phyloP scores from a whole-genome alignment of 2,888 invertebrate species.

The Scaptomyza tumidula region DNA sequence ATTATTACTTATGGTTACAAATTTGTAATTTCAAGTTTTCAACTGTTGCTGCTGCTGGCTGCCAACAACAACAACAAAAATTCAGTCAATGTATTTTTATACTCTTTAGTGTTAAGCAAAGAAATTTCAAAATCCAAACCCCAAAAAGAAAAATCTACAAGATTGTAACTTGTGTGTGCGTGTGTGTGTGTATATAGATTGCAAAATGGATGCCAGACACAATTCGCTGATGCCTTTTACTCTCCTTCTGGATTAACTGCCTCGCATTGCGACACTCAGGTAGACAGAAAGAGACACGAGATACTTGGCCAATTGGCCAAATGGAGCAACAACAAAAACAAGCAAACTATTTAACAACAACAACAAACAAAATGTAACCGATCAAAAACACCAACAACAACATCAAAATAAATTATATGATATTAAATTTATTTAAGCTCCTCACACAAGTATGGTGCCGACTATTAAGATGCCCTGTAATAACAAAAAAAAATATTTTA shows the following conservation, averaged over 20 bases:
- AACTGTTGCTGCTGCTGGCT: conserved; percentile 35
- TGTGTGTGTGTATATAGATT: conserved; percentile 15
- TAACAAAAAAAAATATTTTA: neutral
- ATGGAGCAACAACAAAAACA: conserved; percentile 19
- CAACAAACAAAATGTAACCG: neutral
- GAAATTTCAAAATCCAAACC: too few species aligned
- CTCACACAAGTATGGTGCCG: conserved; percentile 6
- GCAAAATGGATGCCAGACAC: conserved; percentile 7
- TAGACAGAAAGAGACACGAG: conserved; percentile 1
- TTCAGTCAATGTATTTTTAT: conserved; percentile 67
- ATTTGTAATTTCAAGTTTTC: conserved; percentile 49
- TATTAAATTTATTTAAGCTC: conserved; percentile 22
- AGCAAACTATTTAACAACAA: conserved; percentile 14
- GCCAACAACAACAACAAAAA: conserved; percentile 24
- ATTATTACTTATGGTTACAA: conserved; percentile 30
- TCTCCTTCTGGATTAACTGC: conserved; percentile 29
- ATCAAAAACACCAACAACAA: conserved; percentile 16
- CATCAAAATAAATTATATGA: conserved; percentile 26
- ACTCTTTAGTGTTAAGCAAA: conserved; percentile 59
- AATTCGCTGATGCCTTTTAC: conserved; percentile 28
- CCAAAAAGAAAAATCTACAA: conserved; percentile 28
- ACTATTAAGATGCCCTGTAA: conserved; percentile 32
- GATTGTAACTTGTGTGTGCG: conserved; percentile 23
- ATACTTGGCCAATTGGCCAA: conserved; percentile 25
- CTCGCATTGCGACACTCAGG: neutral